phyloP scores from a whole-genome alignment of 2,888 invertebrate genomes.

The Brenthis daphne region DNA sequence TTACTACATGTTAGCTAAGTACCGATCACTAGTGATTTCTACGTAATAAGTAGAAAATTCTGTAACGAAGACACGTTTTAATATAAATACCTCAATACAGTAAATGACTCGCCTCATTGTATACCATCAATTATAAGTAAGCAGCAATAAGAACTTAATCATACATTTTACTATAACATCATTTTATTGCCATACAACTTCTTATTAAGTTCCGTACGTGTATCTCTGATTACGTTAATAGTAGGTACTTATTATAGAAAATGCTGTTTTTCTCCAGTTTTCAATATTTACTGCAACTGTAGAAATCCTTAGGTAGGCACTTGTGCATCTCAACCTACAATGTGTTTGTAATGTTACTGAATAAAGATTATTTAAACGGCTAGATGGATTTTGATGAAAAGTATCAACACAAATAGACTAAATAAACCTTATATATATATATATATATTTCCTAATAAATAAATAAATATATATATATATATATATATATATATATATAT shows the following conservation, averaged over 20 bases:
- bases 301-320: neutral
- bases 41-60: neutral
- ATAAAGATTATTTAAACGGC: too few relatives aligned
- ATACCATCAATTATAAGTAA: constrained; percentile 21
- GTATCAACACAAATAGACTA: too few relatives aligned
- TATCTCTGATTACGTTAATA: constrained; percentile 23
- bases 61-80: constrained; percentile 4
- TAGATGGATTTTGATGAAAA: too few relatives aligned
- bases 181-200: constrained; percentile 23
- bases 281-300: neutral
- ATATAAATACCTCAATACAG: constrained; percentile 9
- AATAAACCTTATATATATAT: too few relatives aligned
- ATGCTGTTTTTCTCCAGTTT: constrained; percentile 9
- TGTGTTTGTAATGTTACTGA: too few relatives aligned
- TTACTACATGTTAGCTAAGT: neutral
- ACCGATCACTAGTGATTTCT: neutral
- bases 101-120: constrained; percentile 19
- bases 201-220: constrained; percentile 29
- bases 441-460: too few relatives aligned
- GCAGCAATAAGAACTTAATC: constrained; percentile 28
- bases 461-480: too few relatives aligned
- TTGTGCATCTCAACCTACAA: too few relatives aligned
- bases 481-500: too few relatives aligned
- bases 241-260: constrained; percentile 17
- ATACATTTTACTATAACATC: constrained; percentile 28